Evolutionary conservation across 2,113 vertebrate genomes (phyloP), one percentile per base, ranked within the genome.

Genomic region (Sinocyclocheilus anophthalmus): DNA sequence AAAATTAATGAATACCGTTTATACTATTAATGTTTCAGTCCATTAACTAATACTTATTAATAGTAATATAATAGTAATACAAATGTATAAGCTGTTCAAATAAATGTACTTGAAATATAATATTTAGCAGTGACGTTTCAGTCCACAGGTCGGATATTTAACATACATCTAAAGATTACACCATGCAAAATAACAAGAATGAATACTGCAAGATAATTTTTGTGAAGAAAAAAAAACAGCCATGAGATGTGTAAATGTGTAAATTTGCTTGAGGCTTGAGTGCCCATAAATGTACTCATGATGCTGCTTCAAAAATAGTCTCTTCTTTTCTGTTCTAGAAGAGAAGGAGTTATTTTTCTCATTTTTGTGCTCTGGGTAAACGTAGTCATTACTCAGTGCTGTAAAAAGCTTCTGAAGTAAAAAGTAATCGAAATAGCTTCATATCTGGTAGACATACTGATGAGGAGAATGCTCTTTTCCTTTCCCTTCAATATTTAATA

Each of bases 341-440:
- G 45, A 48, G 45, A 3, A 48, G 45, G 76, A 72, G 81, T 85
- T 87, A 87, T 87, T 87, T 88, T 78, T 84, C 86, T 85, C 81
- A 87, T 86, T 86, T 89, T 77, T 85, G 39, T 45, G 75, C 72
- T 87, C 80, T 77, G 76, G 76, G 72, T 90, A 86, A 86, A 90
- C 69, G 86, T 45, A 73, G 76, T 73, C 65, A 83, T 90, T 88
- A 73, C 61, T 86, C 87, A 84, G 70, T 59, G 85, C 50, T 12
- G 42, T 42, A 86, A 72, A 77, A 77, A 24, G 85, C 85, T 77
- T 83, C 82, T 84, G 85, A 65, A 50, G 76, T 24, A n/a, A 81
- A 63, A 55, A 86, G 67, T 80, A 75, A 72, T 84, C 53, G 50
- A 82, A 86, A 82, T 37, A 24, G 59, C 85, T 81, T 45, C 18